A percentile compares a stretch with the other conserved stretches of the same genome.
Conservation (phyloP, 2,113 vertebrate species). For the Peucedramus taeniatus region DNA sequence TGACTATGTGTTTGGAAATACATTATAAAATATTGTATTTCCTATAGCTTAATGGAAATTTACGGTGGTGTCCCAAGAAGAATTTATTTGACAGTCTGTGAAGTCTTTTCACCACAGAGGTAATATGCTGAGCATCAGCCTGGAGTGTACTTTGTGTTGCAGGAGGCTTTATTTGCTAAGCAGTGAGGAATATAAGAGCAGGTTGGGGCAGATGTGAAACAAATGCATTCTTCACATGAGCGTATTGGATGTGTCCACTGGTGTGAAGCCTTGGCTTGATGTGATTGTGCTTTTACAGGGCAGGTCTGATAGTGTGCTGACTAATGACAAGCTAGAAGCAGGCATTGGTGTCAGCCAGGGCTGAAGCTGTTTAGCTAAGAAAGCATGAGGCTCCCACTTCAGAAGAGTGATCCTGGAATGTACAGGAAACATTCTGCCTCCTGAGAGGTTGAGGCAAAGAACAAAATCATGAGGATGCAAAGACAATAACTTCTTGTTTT, state of each 20-base stretch:
- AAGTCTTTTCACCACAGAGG: constrained; percentile 34
- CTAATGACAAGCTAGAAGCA: background rate
- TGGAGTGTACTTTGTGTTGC: background rate
- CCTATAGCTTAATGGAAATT: constrained; percentile 51
- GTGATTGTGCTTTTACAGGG: constrained; percentile 19
- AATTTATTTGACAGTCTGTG: constrained; percentile 59
- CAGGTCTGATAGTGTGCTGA: background rate
- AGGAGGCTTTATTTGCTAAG: background rate
- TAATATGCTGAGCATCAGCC: background rate
- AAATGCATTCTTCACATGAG: background rate
- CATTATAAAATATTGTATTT: constrained; percentile 57
- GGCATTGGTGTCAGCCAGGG: background rate
- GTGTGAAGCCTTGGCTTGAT: constrained; percentile 7
- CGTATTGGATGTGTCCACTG: background rate
- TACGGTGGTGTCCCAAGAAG: constrained; percentile 31
- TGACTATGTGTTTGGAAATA: constrained; percentile 52
- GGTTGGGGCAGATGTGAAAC: background rate
- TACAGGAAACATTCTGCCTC: background rate
- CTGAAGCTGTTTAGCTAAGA: background rate
- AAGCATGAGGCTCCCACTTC: background rate
- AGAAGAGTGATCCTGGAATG: background rate
- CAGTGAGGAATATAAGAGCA: background rate
- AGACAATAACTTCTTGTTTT: constrained; percentile 7
- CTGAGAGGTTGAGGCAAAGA: fast-evolving
- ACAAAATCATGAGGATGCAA: background rate